These are phyloP conservation scores for Teleogryllus occipitalis DNA, from an alignment of 1,140 invertebrate genomes.

Conservation along the genomic window DNA sequence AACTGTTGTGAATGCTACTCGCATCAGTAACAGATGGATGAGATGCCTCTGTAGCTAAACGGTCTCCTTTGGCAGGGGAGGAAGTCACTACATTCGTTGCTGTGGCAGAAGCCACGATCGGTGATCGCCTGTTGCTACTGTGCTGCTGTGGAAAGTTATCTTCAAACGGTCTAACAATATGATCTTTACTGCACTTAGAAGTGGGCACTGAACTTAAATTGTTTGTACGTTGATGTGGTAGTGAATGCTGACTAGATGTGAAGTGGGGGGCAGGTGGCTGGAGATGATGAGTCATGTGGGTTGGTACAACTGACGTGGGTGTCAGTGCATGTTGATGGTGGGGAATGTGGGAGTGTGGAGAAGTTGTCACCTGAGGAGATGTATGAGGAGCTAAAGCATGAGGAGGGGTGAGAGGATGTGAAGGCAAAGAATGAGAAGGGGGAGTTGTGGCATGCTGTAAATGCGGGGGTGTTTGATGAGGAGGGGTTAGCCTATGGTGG, in stretches of 20 bases:
- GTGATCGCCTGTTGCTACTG: slow-evolving; percentile 30
- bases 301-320: neutral
- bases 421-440: slow-evolving; percentile 16
- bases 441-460: slow-evolving; percentile 10
- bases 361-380: slow-evolving; percentile 8
- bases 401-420: slow-evolving; percentile 11
- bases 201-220: slow-evolving; percentile 9
- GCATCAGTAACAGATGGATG: neutral
- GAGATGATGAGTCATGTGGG: neutral
- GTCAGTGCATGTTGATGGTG: neutral
- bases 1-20: neutral
- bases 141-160: slow-evolving; percentile 35
- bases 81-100: neutral
- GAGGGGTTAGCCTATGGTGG: slow-evolving; percentile 11
- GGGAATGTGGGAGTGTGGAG: neutral
- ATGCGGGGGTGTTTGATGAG: slow-evolving; percentile 12
- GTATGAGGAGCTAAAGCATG: slow-evolving; percentile 13
- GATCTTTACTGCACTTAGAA: slow-evolving; percentile 7
- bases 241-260: neutral
- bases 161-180: slow-evolving; percentile 39
- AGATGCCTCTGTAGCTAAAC: neutral
- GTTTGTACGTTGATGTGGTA: slow-evolving; percentile 14
- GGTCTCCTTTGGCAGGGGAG: neutral
- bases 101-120: slow-evolving; percentile 20
- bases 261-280: slow-evolving; percentile 9